phyloP scores from a whole-genome alignment of 2,888 invertebrate species.

The Sisyra nigra region DNA sequence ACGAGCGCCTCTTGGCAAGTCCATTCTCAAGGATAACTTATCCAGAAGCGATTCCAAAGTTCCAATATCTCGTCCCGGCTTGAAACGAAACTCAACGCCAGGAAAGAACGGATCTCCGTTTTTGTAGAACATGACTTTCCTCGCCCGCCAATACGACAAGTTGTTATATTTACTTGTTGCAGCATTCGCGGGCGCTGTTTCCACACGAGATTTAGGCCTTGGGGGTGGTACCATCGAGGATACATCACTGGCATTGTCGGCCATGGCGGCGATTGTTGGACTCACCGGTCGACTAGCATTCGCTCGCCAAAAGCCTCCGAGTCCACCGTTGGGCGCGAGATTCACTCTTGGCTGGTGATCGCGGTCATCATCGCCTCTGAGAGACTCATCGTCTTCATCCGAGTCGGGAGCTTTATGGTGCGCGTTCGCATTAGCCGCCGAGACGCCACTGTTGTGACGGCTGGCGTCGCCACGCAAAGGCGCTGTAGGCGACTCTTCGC shows the following conservation, averaged over 20 bases:
- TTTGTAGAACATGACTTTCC: conserved; percentile 77
- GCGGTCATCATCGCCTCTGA: conserved; percentile 14
- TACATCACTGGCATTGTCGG: conserved; percentile 35
- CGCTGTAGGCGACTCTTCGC: conserved; percentile 27
- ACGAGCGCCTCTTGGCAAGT: conserved; percentile 74
- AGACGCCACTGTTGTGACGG: conserved; percentile 21
- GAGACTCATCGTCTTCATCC: conserved; percentile 13
- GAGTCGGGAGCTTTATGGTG: conserved; percentile 1
- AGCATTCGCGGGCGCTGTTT: conserved; percentile 31
- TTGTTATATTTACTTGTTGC: conserved; percentile 47
- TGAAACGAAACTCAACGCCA: conserved; percentile 75
- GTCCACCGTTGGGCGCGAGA: conserved; percentile 29
- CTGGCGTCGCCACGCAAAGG: conserved; percentile 25
- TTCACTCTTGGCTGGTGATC: conserved; percentile 29
- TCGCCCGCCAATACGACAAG: conserved; percentile 73
- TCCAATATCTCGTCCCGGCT: conserved; percentile 74
- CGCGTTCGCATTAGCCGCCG: conserved; percentile 19
- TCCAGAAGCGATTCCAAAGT: conserved; percentile 74
- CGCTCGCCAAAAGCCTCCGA: conserved; percentile 32
- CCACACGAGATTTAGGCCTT: conserved; percentile 32
- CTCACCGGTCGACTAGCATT: conserved; percentile 33
- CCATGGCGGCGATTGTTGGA: conserved; percentile 31
- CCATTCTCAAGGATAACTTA: conserved; percentile 73
- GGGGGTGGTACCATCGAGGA: conserved; percentile 37
- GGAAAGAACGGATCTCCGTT: conserved; percentile 90